phyloP scores from a whole-genome alignment of 2,888 invertebrate genomes.

The Lepidochrysops patricia region DNA sequence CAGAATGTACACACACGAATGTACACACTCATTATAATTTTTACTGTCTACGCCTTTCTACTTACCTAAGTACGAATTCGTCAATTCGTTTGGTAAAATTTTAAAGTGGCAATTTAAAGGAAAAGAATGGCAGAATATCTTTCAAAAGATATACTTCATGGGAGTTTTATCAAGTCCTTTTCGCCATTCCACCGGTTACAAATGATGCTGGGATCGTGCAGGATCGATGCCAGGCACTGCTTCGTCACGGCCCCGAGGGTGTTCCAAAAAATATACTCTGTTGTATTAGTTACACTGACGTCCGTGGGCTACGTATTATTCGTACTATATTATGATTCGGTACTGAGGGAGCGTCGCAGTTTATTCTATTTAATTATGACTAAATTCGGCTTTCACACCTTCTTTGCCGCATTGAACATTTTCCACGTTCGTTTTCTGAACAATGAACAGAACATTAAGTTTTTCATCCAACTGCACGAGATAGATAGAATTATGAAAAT shows the following conservation, averaged over 20 bases:
- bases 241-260: slow-evolving; percentile 38
- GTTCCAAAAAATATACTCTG: slow-evolving; percentile 38
- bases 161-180: slow-evolving; percentile 35
- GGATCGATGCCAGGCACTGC: slow-evolving; percentile 37
- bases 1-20: background rate
- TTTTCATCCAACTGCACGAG: slow-evolving; percentile 43
- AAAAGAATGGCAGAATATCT: slow-evolving; percentile 34
- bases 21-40: background rate
- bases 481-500: slow-evolving; percentile 44
- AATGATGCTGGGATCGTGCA: slow-evolving; percentile 36
- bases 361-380: background rate
- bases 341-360: background rate
- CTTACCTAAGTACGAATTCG: background rate
- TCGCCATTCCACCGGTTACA: slow-evolving; percentile 33
- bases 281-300: slow-evolving; percentile 23
- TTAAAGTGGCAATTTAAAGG: background rate
- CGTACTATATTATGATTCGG: slow-evolving; percentile 8
- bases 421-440: slow-evolving; percentile 43
- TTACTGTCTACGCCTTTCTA: no score
- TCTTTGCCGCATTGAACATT: slow-evolving; percentile 29
- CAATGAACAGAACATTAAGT: slow-evolving; percentile 34
- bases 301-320: slow-evolving; percentile 18
- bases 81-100: slow-evolving; percentile 16
- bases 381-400: background rate
- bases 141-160: slow-evolving; percentile 42